These are phyloP conservation scores for Crenichthys baileyi DNA, from an alignment of 2,797 vertebrate genomes.

Conservation along the genomic window DNA sequence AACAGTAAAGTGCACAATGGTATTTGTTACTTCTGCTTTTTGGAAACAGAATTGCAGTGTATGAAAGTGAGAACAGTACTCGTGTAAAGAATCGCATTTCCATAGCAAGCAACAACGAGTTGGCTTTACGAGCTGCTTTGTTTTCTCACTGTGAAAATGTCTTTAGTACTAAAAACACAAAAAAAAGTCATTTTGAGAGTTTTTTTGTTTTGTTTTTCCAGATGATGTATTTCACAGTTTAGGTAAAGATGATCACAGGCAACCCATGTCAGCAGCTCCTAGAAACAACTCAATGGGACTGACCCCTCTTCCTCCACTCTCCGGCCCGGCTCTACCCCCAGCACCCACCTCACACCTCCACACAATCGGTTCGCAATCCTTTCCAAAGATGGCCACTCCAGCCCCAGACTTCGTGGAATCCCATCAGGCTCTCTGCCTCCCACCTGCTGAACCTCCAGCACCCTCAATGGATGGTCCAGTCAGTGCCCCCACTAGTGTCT, in stretches of 20 bases:
- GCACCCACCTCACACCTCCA: slow-evolving; percentile 87
- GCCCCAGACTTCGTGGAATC: slow-evolving; percentile 89
- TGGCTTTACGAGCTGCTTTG: not conserved
- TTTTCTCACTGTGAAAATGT: not conserved
- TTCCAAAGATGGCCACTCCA: slow-evolving; percentile 87
- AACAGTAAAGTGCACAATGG: not conserved
- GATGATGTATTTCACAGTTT: slow-evolving; percentile 95
- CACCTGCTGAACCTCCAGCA: slow-evolving; percentile 84
- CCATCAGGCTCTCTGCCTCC: slow-evolving; percentile 88
- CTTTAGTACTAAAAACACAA: not conserved
- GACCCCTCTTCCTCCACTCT: slow-evolving; percentile 86
- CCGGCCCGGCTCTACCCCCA: slow-evolving; percentile 84
- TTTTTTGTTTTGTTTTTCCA: slow-evolving; percentile 59
- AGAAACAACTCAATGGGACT: slow-evolving; percentile 89
- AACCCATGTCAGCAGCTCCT: slow-evolving; percentile 82
- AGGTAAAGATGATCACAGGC: slow-evolving; percentile 93
- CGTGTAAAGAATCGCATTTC: not conserved
- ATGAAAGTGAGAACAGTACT: too few species aligned
- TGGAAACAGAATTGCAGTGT: not conserved
- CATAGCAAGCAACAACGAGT: not conserved
- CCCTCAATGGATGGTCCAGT: slow-evolving; percentile 83
- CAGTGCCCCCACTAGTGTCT: slow-evolving; percentile 94
- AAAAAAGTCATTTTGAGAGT: slow-evolving; percentile 15
- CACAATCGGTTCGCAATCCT: slow-evolving; percentile 85
- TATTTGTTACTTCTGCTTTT: not conserved